Base-by-base conservation (phyloP, 2,113 vertebrate genomes). In the Labeo rohita region DNA sequence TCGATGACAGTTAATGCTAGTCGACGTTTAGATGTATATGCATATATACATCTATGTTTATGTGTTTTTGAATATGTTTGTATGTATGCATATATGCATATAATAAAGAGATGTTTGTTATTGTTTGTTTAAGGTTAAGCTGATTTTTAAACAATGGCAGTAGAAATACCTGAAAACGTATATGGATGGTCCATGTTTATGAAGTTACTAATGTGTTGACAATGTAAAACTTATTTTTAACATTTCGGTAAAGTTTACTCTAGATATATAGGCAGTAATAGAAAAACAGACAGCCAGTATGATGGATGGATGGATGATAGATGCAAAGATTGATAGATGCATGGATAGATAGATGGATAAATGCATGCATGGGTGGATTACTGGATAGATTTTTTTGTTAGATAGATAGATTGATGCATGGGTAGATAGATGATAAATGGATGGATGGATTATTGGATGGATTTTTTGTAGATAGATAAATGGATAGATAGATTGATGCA, bases 1-100 rank as follows among this genome's bases (percentile, higher is more conserved):
- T 76, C 47, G 49, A 54, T 54, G 49, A 34, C 49, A 18, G 49
- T 77, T 36, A 54, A 77, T 77, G 75, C 75, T 77, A 77, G 6
- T 36, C 23, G 54, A 0, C 34, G 49, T 50, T 77, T 54, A 50
- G 12, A 28, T 23, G 1, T 4, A 50, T 43, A 72, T 10, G 2
- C 8, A 43, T 43, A 43, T 16, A 43, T 16, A 28, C 15, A 13
- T 74, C 45, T 6, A 45, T n/a, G 39, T 45, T 21, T 73, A 11
- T 47, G 4, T 45, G 39, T 0, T 13, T 68, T 34, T 39, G 16
- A 39, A 8, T 68, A 4, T 70, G 13, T 70, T 39, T 18, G 66
- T 39, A 39, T 70, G 15, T 4, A 39, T 0, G 16, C 16, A 8
- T 68, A 16, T 4, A 39, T 0, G 8, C 15, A 18, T 43, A 9